A percentile compares a stretch with the other conserved stretches of the same genome.
phyloP scores from a whole-genome alignment of 2,888 invertebrate species.

The Notodonta ziczac region DNA sequence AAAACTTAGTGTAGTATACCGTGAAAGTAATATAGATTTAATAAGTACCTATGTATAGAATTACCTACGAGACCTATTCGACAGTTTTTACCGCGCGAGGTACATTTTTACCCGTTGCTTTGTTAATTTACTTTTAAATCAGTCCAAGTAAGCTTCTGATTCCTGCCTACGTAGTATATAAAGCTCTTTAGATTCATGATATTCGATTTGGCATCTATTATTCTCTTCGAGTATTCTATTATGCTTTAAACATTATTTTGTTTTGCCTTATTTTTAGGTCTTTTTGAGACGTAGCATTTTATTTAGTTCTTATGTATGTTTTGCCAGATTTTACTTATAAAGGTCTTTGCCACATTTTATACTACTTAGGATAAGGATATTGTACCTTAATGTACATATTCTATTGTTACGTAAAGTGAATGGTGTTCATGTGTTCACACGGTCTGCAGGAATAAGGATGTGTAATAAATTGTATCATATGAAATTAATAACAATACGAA shows the following conservation, averaged over 20 bases:
- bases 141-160: constrained; percentile 30
- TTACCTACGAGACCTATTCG: constrained; percentile 61
- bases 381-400: constrained; percentile 53
- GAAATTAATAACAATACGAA: constrained; percentile 37
- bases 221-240: constrained; percentile 45
- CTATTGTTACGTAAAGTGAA: constrained; percentile 53
- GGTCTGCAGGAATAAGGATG: constrained; percentile 52
- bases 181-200: background rate
- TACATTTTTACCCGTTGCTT: constrained; percentile 58
- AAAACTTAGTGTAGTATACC: constrained; percentile 75
- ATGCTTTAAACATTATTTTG: constrained; percentile 47
- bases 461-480: constrained; percentile 50
- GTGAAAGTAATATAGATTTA: constrained; percentile 68
- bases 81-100: constrained; percentile 62
- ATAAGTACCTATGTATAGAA: constrained; percentile 60
- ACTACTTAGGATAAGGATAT: constrained; percentile 45
- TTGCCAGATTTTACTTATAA: constrained; percentile 58
- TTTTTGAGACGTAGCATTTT: constrained; percentile 63
- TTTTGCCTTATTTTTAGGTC: constrained; percentile 53
- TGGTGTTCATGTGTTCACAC: constrained; percentile 64
- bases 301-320: constrained; percentile 51
- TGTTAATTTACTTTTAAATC: constrained; percentile 34
- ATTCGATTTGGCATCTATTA: constrained; percentile 51
- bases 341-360: constrained; percentile 67
- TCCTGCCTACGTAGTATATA: constrained; percentile 23